These are phyloP conservation scores for Zaprionus bogoriensis DNA, from an alignment of 2,888 invertebrate genomes.

Conservation along the genomic window DNA sequence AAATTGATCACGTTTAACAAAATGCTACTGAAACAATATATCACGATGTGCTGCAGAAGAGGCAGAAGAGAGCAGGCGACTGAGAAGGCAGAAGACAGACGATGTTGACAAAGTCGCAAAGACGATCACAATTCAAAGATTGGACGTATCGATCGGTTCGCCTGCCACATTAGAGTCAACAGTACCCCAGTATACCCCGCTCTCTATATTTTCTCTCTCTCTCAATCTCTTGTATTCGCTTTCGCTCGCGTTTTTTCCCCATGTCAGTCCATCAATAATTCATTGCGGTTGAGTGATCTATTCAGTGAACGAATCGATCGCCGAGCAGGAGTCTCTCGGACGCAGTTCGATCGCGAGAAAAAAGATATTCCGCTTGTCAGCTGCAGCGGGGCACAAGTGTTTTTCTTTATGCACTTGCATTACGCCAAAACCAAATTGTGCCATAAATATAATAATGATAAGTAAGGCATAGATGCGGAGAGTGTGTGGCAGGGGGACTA, in stretches of 20 bases:
- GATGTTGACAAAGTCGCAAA: constrained; percentile 72
- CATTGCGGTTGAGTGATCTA: constrained; percentile 71
- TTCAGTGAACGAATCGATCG: constrained; percentile 45
- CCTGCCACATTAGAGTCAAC: constrained; percentile 74
- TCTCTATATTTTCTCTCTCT: constrained; percentile 3
- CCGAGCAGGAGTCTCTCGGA: constrained; percentile 7
- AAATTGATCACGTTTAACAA: constrained; percentile 82
- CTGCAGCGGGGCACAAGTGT: constrained; percentile 59
- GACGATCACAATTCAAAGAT: constrained; percentile 35
- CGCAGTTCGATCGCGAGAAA: constrained; percentile 61
- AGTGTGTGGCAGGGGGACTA: not conserved
- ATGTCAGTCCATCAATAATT: constrained; percentile 69
- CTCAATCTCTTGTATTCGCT: not conserved
- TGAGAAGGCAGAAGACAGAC: constrained; percentile 18
- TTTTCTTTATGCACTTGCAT: constrained; percentile 40
- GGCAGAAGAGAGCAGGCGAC: not conserved
- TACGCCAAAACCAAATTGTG: constrained; percentile 65
- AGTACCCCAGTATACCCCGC: constrained; percentile 5
- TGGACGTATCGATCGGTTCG: constrained; percentile 44
- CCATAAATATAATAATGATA: constrained; percentile 76
- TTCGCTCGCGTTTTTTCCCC: constrained; percentile 5
- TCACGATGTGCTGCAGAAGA: constrained; percentile 45
- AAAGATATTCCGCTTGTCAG: constrained; percentile 77
- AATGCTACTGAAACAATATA: constrained; percentile 78
- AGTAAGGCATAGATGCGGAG: constrained; percentile 10